Conservation (phyloP, 2,113 vertebrate genomes). For the Climacteris rufus region DNA sequence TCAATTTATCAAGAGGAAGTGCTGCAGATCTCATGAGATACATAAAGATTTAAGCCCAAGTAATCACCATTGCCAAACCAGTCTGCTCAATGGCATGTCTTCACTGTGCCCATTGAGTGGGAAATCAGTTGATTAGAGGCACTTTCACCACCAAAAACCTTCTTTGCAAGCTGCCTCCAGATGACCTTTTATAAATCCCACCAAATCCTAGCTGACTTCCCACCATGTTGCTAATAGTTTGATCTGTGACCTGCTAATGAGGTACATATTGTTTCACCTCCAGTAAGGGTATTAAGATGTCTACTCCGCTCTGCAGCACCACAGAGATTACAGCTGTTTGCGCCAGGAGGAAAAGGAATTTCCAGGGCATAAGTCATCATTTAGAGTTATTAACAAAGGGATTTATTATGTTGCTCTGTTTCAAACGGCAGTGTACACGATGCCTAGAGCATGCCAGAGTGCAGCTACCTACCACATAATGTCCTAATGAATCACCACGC, state of each 20-base stretch:
- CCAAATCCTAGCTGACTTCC: conserved; percentile 39
- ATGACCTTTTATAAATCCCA: conserved; percentile 41
- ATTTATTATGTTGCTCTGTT: conserved; percentile 48
- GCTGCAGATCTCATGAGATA: not conserved
- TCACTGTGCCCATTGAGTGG: not conserved
- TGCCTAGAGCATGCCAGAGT: conserved; percentile 19
- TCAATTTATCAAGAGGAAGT: not conserved
- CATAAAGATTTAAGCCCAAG: not conserved
- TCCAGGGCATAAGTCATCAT: conserved; percentile 60
- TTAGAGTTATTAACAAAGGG: conserved; percentile 57
- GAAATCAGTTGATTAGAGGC: not conserved
- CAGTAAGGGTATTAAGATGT: conserved; percentile 35
- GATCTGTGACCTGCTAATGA: conserved; percentile 50
- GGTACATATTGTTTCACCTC: conserved; percentile 15
- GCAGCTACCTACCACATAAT: conserved; percentile 40
- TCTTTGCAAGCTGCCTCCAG: not conserved
- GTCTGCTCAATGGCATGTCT: not conserved
- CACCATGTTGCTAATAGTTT: conserved; percentile 19
- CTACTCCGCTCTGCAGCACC: not conserved
- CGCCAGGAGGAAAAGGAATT: conserved; percentile 43
- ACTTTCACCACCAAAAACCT: not conserved
- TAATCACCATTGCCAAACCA: not conserved
- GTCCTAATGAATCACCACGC: conserved; percentile 44
- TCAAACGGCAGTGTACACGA: not conserved
- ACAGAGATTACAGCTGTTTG: not conserved